Percentiles rank a stretch among this genome's conserved stretches.
Evolutionary conservation across 2,797 vertebrate species (phyloP).

Genomic region (Phoebastria nigripes): DNA sequence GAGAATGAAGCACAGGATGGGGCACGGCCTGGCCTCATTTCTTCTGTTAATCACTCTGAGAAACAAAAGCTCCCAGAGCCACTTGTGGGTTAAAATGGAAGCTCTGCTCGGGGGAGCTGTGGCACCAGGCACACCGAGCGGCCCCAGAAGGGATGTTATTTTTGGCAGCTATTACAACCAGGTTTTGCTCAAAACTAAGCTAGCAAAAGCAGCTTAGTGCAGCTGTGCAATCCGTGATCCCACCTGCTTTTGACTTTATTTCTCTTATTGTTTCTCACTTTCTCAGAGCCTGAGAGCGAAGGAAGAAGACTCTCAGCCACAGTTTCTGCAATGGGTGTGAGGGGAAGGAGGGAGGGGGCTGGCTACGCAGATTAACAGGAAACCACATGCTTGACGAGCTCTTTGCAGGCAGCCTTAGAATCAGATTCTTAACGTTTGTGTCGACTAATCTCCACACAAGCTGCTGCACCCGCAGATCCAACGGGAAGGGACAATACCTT

Average conservation of each 20-base stretch:
- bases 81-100: background rate
- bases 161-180: background rate
- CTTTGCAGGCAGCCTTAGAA: background rate
- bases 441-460: background rate
- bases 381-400: background rate
- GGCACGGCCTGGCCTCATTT: fast-evolving
- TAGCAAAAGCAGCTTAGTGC: background rate
- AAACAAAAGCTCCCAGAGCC: background rate
- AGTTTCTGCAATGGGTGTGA: fast-evolving
- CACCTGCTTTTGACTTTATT: background rate
- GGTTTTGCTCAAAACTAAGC: conserved; percentile 28
- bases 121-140: background rate
- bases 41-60: background rate
- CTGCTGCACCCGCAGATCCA: background rate
- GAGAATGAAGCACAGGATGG: fast-evolving
- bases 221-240: background rate
- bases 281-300: background rate
- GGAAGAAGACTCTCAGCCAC: background rate
- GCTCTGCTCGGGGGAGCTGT: background rate
- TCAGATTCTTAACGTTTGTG: fast-evolving
- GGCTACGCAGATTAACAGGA: background rate
- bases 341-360: background rate
- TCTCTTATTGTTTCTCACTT: background rate
- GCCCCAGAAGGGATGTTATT: background rate
- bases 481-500: background rate